Conservation (phyloP, 2,888 invertebrate genomes). For the Drosophila algonquin region DNA sequence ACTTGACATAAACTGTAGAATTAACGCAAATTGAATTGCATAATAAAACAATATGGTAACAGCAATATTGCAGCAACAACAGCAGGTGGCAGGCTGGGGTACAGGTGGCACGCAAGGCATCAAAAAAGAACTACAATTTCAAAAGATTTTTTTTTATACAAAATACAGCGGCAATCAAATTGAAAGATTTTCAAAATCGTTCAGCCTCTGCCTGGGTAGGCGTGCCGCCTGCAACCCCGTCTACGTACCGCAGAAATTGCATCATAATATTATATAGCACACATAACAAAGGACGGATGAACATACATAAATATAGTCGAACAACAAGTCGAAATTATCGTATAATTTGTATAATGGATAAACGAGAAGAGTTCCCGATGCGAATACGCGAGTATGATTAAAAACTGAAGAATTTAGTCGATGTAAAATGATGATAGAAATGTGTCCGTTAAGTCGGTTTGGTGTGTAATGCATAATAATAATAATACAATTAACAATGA, state of each 20-base stretch:
- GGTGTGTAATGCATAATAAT: constrained; percentile 64
- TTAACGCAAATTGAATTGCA: constrained; percentile 69
- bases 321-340: constrained; percentile 53
- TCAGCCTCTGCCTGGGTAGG: constrained; percentile 50
- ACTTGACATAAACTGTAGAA: constrained; percentile 75
- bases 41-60: constrained; percentile 47
- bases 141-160: constrained; percentile 61
- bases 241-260: constrained; percentile 25
- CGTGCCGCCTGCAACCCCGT: constrained; percentile 48
- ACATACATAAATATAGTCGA: constrained; percentile 62
- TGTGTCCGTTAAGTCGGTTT: constrained; percentile 54
- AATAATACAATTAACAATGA: constrained; percentile 64
- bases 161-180: constrained; percentile 69
- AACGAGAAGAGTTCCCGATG: constrained; percentile 37
- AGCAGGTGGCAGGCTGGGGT: constrained; percentile 21
- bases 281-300: constrained; percentile 57
- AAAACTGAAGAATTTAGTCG: constrained; percentile 73
- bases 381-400: constrained; percentile 22
- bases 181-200: constrained; percentile 74
- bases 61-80: constrained; percentile 31
- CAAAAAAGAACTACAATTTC: constrained; percentile 37
- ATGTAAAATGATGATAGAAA: constrained; percentile 68
- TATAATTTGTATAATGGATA: constrained; percentile 33
- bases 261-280: constrained; percentile 15
- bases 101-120: constrained; percentile 32